phyloP scores from a whole-genome alignment of 2,113 vertebrate species.

The Pampusana beccarii region DNA sequence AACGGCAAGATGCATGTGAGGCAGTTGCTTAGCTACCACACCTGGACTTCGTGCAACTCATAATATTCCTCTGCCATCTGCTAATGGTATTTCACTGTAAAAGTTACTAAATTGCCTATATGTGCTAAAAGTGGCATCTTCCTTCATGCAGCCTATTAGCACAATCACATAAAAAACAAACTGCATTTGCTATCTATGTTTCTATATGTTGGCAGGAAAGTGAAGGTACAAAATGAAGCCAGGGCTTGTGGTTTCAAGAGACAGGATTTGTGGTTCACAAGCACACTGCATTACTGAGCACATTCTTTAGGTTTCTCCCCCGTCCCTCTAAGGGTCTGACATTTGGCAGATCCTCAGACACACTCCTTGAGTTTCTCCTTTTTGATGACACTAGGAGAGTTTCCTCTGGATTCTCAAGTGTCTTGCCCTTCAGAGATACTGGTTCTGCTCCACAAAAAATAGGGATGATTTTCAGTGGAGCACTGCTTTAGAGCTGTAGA shows the following conservation, averaged over 20 bases:
- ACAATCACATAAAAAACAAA: not conserved
- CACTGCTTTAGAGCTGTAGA: not conserved
- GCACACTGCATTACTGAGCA: accelerated
- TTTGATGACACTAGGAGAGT: not conserved
- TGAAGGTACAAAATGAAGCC: not conserved
- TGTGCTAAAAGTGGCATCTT: not conserved
- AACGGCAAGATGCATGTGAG: not conserved
- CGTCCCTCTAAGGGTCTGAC: not conserved
- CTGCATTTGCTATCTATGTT: not conserved
- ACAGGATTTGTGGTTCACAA: not conserved
- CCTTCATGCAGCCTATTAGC: not conserved
- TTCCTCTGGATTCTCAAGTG: not conserved
- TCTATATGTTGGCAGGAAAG: not conserved
- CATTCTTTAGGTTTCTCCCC: not conserved
- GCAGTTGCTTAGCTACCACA: not conserved
- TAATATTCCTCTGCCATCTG: not conserved
- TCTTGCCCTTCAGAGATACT: not conserved
- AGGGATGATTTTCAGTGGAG: not conserved
- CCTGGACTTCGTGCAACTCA: not conserved
- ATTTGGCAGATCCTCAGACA: not conserved
- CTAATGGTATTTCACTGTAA: not conserved
- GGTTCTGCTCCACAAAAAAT: not conserved
- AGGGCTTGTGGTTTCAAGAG: not conserved
- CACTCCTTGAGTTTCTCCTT: not conserved
- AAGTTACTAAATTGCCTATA: not conserved